Base-by-base conservation (phyloP, 2,888 invertebrate genomes). In the Eristalis tenax region DNA sequence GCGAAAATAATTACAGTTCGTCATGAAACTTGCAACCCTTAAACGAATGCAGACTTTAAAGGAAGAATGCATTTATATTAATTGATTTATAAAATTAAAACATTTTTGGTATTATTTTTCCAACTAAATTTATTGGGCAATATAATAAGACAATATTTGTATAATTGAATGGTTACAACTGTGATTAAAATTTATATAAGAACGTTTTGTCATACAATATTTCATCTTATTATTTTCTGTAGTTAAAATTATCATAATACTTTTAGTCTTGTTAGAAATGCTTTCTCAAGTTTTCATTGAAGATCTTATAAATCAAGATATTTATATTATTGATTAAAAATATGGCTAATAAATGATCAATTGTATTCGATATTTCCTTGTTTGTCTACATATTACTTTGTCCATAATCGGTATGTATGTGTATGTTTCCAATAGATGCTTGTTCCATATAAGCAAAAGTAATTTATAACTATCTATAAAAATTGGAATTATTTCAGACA, bases 101-200 rank as follows among this genome's bases (percentile, higher is more conserved):
- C 90, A 91, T 90, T 90, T 91, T 89, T 87, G 68, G 83, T 89
- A 90, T 90, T 89, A 90, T 91, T 92, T 91, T 90, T 90, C 91
- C 92, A 94, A 94, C 94, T 94, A 94, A 94, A 93, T 94, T 94
- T 94, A 94, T 94, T 94, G 94, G 94, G 94, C 94, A 93, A 73
- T 68, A 83, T 80, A 43, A 73, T 71, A 79, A 86, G 83, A 86
- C 15, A 77, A 50, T 78, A 70, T 78, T 23, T 50, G 23, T 82
- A 85, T 77, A 75, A 81, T 22, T 68, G 10, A 78, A 59, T 22
- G 13, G 59, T 73, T 71, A 70, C 64, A 78, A 65, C 8, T 28
- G 57, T 22, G 11, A 57, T 38, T 57, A 22, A n/a, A 11, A n/a
- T 8, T 35, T 32, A 76, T 18, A 75, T 11, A 66, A 11, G n/a